Percentiles rank a stretch among this genome's conserved stretches.
Evolutionary conservation across 2,888 invertebrate species (phyloP).

Genomic region (Melanargia galathea): DNA sequence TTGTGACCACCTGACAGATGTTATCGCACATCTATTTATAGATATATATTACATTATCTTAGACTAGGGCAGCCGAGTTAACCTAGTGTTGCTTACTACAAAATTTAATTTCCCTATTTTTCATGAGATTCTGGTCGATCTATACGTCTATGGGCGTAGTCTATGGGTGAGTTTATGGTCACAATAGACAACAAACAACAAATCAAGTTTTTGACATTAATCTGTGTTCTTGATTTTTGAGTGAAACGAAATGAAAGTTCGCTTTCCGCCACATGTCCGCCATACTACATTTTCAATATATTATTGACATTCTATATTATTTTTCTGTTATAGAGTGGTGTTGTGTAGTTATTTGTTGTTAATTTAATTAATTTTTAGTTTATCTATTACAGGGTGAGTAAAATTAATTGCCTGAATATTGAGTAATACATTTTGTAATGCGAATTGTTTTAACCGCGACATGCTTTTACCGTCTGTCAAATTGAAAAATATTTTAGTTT

Average conservation of each 20-base stretch:
- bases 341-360: conserved; percentile 73
- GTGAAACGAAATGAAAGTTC: conserved; percentile 70
- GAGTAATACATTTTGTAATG: conserved; percentile 56
- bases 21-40: no score
- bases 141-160: no score
- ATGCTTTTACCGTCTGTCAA: conserved; percentile 71
- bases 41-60: no score
- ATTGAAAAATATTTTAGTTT: conserved; percentile 64
- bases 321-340: conserved; percentile 70
- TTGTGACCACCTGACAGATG: no score
- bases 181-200: conserved; percentile 52
- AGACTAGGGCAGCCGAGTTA: no score
- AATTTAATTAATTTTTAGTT: conserved; percentile 76
- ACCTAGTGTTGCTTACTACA: no score
- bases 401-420: conserved; percentile 42
- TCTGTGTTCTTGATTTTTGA: conserved; percentile 36
- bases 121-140: no score
- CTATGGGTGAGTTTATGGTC: no score
- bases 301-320: conserved; percentile 76
- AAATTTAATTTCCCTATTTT: no score
- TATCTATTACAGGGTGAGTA: conserved; percentile 69
- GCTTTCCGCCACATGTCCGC: conserved; percentile 77
- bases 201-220: conserved; percentile 37
- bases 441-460: conserved; percentile 68
- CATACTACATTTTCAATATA: conserved; percentile 75